Evolutionary conservation across 2,797 vertebrate genomes (phyloP), one percentile per base, ranked within the genome.

Genomic region (Hydrolagus colliei): DNA sequence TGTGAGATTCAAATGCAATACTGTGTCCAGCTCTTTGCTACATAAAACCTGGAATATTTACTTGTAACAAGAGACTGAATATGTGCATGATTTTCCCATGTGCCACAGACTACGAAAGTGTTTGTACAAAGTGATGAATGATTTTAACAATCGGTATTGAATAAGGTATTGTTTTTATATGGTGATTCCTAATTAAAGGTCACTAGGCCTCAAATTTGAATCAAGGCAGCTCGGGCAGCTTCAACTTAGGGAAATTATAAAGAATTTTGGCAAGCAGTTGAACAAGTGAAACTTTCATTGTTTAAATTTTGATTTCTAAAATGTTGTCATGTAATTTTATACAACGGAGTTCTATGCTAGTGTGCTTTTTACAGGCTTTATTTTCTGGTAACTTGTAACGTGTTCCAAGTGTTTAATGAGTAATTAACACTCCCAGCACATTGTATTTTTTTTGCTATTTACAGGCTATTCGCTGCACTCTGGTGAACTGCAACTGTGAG

Each of bases 401-500:
- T 71, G 65, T 9, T 41, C 2, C 6, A 52, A 52, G 16, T n/a
- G 65, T 52, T 52, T 18, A 35, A 71, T 20, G 32, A 6, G 65
- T 0, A 2, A 41, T 76, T 76, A 4, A 20, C 13, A 27, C 59
- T 7, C 52, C 5, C 68, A 14, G 13, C 11, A 20, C 67, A 0
- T 79, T 12, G 20, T 27, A 62, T 91, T 86, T 88, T 79, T 87
- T 6, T 59, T 79, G 87, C 91, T 77, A 87, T 88, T 90, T 91
- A 85, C 92, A 99, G 98, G 94, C 95, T 78, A 98, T 99, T 87
- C 94, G 95, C 92, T 99, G 98, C 91, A 98, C 97, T 87, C 91
- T 98, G 72, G 91, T 96, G 89, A 97, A 95, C 93, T 99, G 97
- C 90, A 96, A 92, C 89, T 99, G 98, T 91, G 96, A 95, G 87